Evolutionary conservation across 35 echinoderm and acorn worm species (phyloP).

Genomic region (Amphiura filiformis): DNA sequence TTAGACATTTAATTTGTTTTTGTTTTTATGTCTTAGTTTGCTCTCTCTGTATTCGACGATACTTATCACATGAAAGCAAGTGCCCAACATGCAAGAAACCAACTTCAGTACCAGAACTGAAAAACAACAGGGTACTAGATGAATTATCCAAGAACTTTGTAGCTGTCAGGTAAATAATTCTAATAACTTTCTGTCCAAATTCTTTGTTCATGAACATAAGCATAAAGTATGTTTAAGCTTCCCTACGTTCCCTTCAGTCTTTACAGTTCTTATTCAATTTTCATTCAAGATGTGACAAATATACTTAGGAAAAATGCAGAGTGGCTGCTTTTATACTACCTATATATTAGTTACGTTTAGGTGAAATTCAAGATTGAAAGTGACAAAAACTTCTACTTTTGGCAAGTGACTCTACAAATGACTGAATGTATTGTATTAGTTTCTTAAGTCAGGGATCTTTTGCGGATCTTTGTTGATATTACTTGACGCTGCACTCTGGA

Average conservation of each 20-base stretch:
- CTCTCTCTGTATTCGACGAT: conserved; percentile 81
- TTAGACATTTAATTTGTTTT: neutral
- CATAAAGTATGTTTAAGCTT: neutral
- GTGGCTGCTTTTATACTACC: too few relatives aligned
- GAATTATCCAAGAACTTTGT: conserved; percentile 77
- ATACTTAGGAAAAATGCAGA: neutral
- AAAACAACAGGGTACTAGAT: conserved; percentile 87
- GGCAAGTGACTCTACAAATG: too few relatives aligned
- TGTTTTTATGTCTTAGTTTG: conserved; percentile 48
- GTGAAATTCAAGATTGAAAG: too few relatives aligned
- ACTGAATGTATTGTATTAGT: too few relatives aligned
- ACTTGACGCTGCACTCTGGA: too few relatives aligned
- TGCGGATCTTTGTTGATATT: too few relatives aligned
- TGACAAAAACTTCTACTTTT: too few relatives aligned
- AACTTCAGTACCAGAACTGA: conserved; percentile 51
- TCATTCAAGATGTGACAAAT: neutral
- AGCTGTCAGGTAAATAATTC: conserved; percentile 81
- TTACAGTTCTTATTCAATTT: neutral
- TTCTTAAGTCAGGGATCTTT: too few relatives aligned
- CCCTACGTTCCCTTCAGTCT: neutral
- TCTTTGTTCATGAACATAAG: too few relatives aligned
- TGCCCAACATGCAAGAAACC: conserved; percentile 89
- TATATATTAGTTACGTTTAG: too few relatives aligned
- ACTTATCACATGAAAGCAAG: conserved; percentile 86
- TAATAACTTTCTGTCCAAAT: too few relatives aligned